Percentiles rank a stretch among this genome's conserved stretches.
Evolutionary conservation across 37 sponge, comb jelly and placozoan genomes (phyloP).

Genomic region (Bolinopsis microptera): DNA sequence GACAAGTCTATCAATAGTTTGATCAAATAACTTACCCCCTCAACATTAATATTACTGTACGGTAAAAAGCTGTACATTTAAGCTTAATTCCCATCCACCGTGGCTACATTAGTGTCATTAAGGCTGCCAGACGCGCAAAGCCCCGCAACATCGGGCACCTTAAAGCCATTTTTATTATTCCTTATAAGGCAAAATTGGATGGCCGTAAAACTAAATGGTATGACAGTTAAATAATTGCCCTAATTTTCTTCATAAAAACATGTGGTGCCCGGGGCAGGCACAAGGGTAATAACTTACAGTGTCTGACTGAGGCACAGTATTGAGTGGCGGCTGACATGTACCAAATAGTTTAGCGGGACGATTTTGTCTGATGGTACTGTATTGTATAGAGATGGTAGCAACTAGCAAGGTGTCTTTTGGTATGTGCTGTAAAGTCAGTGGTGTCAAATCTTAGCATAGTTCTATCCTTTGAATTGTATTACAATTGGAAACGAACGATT

Average conservation of each 20-base stretch:
- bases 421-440: no score
- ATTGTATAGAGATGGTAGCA: no score
- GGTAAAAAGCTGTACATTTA: not conserved
- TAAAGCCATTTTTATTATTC: not conserved
- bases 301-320: not conserved
- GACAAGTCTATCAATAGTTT: not conserved
- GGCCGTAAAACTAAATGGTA: not conserved
- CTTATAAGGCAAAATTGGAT: not conserved
- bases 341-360: not conserved
- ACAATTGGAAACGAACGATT: no score
- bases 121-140: no score
- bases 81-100: not conserved
- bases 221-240: slow-evolving; percentile 33
- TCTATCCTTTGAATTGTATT: no score
- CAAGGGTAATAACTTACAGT: no score
- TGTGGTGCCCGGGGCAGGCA: not conserved
- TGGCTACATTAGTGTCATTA: no score
- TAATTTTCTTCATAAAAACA: not conserved
- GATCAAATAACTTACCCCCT: not conserved
- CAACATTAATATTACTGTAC: not conserved
- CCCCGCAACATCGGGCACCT: no score
- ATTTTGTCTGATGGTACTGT: no score
- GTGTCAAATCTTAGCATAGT: no score
- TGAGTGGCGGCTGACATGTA: not conserved
- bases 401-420: no score